Evolutionary conservation across 2,797 vertebrate genomes (phyloP), one percentile per base, ranked within the genome.

Genomic region (Labroides dimidiatus): DNA sequence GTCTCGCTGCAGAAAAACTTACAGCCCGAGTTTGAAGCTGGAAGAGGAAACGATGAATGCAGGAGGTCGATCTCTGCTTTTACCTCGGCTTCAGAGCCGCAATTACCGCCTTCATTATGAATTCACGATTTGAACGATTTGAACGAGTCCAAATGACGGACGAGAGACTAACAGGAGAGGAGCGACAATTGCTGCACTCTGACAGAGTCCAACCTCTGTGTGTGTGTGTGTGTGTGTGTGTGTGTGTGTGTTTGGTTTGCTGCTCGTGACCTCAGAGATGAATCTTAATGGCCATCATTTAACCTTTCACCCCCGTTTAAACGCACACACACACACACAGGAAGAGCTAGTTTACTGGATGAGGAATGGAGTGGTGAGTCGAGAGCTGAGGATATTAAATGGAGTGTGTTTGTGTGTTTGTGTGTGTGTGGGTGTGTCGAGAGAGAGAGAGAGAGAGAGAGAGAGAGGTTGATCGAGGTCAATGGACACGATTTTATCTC

Each of bases 221-320:
- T 65, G 54, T 69, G 54, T 66, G 63, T 56, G 51, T 33, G 17
- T 52, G 9, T 47, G 37, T 43, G 64, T 64, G 27, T 52, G 16
- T 33, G 24, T 52, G 27, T 33, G 27, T 1, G 30, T 58, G 58
- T 81, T 50, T 81, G 63, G 48, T 76, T 80, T 79, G 72, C 75
- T 56, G 65, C 52, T 65, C 59, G 86, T 82, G 76, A 85, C 85
- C 82, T 73, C 75, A 57, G 67, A 78, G 82, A 87, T 86, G 71
- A 89, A 87, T 90, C 81, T 88, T 87, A 89, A 92, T 89, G 79
- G 75, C 73, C 48, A 52, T 68, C 81, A 75, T 87, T 91, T 90
- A 88, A 90, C 89, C 85, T 87, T 69, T 86, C 50, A 84, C 84
- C 85, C 57, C 48, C 12, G 45, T 15, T 51, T 64, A 45, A 6